Evolutionary conservation across 2,797 vertebrate genomes (phyloP).

Genomic region (Podarcis siculus): DNA sequence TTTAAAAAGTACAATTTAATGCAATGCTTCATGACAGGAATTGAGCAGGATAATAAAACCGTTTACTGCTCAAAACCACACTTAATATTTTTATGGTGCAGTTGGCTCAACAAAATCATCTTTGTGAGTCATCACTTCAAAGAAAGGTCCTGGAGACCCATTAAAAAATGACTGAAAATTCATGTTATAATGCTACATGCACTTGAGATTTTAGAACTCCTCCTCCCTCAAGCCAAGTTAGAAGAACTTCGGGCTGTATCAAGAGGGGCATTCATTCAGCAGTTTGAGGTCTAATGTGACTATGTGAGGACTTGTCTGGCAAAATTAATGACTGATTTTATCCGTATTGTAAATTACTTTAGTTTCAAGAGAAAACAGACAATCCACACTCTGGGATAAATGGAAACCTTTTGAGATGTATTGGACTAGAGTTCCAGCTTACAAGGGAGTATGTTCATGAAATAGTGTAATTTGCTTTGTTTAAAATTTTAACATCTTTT

Average conservation of each 20-base stretch:
- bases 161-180: constrained; percentile 67
- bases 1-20: constrained; percentile 77
- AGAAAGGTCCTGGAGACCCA: constrained; percentile 73
- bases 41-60: constrained; percentile 78
- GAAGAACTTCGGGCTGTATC: constrained; percentile 33
- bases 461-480: no score
- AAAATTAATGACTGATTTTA: constrained; percentile 55
- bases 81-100: constrained; percentile 78
- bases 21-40: constrained; percentile 78
- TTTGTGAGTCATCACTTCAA: constrained; percentile 80
- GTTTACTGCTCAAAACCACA: constrained; percentile 77
- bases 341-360: constrained; percentile 1
- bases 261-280: constrained; percentile 46
- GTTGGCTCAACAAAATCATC: constrained; percentile 76
- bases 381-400: neutral
- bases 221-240: constrained; percentile 48
- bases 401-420: neutral
- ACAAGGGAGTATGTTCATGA: neutral
- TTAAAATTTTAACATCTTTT: no score
- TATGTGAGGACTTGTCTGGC: constrained; percentile 7
- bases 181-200: constrained; percentile 52
- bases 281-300: constrained; percentile 39
- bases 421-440: neutral
- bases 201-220: constrained; percentile 54
- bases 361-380: neutral